Percentiles rank a stretch among this genome's conserved stretches.
These are phyloP conservation scores for Daphoenositta chrysoptera DNA, from an alignment of 2,113 vertebrate species.

Conservation along the genomic window DNA sequence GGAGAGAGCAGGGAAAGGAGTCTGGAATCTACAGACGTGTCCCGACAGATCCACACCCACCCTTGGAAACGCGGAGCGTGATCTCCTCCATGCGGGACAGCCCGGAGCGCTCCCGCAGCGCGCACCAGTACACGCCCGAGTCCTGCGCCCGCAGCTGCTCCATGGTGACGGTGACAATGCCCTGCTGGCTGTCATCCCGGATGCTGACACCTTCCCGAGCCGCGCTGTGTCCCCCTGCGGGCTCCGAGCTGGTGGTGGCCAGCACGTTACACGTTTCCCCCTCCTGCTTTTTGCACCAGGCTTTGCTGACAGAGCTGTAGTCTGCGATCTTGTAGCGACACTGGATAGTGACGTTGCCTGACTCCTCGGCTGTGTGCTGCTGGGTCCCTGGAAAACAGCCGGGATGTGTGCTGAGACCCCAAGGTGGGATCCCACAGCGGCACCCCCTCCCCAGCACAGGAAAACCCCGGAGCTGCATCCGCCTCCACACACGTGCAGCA, in stretches of 20 bases:
- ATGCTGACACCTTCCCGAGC: not conserved
- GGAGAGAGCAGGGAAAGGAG: not conserved
- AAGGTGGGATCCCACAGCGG: rapidly evolving
- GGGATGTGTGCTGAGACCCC: not conserved
- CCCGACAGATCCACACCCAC: not conserved
- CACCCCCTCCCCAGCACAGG: not conserved
- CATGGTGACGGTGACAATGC: not conserved
- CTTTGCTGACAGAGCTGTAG: not conserved
- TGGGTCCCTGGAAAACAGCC: not conserved
- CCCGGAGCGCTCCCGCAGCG: rapidly evolving
- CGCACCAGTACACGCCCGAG: conserved; percentile 49
- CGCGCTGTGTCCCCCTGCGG: rapidly evolving
- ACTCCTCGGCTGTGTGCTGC: not conserved
- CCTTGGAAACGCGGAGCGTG: not conserved
- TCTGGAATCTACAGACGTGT: rapidly evolving
- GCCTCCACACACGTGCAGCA: not conserved
- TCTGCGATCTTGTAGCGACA: not conserved
- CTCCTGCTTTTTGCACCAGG: not conserved
- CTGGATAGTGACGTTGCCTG: not conserved
- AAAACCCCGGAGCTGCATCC: not conserved
- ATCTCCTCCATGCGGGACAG: conserved; percentile 11
- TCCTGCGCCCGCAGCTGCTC: not conserved
- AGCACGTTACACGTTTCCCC: rapidly evolving
- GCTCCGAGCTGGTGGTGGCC: rapidly evolving
- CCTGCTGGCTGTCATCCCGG: not conserved